Percentiles rank a stretch among this genome's conserved stretches.
phyloP scores from a whole-genome alignment of 1,140 invertebrate species.

The Triops longicaudatus region DNA sequence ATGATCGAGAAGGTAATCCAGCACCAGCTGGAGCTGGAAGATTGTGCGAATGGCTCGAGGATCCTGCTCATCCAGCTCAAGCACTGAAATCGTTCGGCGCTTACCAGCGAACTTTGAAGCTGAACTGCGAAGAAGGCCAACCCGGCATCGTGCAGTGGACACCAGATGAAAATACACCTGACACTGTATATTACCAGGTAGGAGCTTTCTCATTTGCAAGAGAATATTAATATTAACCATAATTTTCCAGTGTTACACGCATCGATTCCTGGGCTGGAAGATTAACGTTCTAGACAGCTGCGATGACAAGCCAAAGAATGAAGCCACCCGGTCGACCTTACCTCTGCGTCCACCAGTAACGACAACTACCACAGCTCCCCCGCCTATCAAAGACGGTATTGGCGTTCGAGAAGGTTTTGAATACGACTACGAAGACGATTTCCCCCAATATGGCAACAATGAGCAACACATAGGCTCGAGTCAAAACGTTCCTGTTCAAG shows the following conservation, averaged over 20 bases:
- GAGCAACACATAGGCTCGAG: not conserved
- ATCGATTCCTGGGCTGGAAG: conserved; percentile 88
- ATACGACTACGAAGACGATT: conserved; percentile 21
- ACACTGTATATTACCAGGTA: conserved; percentile 88
- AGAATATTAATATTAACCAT: not conserved
- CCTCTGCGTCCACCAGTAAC: conserved; percentile 5
- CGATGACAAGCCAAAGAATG: conserved; percentile 7
- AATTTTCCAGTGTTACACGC: conserved; percentile 70
- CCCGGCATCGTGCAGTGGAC: conserved; percentile 80
- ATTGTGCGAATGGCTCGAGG: conserved; percentile 75
- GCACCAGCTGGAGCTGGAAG: conserved; percentile 65
- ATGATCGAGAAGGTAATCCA: conserved; percentile 54
- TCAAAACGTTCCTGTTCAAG: not conserved
- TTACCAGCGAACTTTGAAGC: conserved; percentile 70
- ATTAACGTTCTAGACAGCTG: conserved; percentile 82
- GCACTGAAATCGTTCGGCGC: conserved; percentile 71
- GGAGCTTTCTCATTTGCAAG: conserved; percentile 16
- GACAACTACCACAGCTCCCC: not conserved
- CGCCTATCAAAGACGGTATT: not conserved
- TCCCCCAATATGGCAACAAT: not conserved
- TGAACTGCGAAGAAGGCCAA: conserved; percentile 71
- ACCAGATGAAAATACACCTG: conserved; percentile 74
- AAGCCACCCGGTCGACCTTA: not conserved
- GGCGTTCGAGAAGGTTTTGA: not conserved
- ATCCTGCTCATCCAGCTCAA: conserved; percentile 57